Evolutionary conservation across 2,797 vertebrate genomes (phyloP), one percentile per base, ranked within the genome.

Genomic region (Pantherophis alleghaniensis): DNA sequence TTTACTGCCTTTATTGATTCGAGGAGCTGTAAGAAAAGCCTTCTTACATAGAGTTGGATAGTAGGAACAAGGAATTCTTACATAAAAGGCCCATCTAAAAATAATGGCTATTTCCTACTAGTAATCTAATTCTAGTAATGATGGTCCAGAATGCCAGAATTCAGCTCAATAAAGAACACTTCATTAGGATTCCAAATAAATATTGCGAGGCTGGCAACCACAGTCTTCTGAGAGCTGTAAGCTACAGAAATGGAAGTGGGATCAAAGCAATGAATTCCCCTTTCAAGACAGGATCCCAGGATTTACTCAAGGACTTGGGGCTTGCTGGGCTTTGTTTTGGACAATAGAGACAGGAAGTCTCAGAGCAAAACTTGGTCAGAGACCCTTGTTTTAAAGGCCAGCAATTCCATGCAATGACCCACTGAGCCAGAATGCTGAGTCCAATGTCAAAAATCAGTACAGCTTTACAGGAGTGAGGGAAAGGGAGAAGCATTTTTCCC

Each of bases 291-390:
- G 96, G 96, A 96, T 96, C 97, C 92, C 96, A 47, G 93, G 96
- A 95, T 97, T 97, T 96, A 95, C 94, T 87, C 93, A 89, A 96
- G 96, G 96, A 95, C 96, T 96, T 93, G 91, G 88, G 92, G 74
- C 95, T 98, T 0, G 93, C 95, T 94, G 66, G 86, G 89, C 96
- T 98, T 97, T 97, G 96, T 95, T 90, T 94, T 92, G 95, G 92
- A 98, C 96, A 97, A 98, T 98, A 94, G 96, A 96, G 96, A 96
- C 98, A 97, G 97, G 98, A 98, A 98, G 97, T 97, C 97, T 97
- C 96, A 96, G 97, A 97, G 96, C 96, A 96, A 96, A 96, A 96
- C 93, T 87, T 96, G 97, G 95, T 96, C 94, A 94, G 94, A 63
- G 91, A 97, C 96, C 90, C 96, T 95, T 95, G 94, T 95, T 96